Conservation (phyloP, 2,888 invertebrate species). For the Pterobdella sp. region DNA sequence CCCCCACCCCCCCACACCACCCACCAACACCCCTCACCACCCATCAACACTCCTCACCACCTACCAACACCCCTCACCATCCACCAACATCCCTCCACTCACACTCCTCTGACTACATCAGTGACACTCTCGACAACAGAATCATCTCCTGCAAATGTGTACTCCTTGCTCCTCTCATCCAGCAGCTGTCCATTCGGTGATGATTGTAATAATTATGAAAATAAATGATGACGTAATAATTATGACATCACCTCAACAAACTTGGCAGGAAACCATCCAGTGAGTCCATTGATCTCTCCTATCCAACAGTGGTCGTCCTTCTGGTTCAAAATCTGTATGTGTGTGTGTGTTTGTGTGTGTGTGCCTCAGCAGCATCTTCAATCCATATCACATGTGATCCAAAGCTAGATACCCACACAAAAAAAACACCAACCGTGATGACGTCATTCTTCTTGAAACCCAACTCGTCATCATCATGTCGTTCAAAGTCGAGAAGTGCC, state of each 20-base stretch:
- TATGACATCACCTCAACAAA: slow-evolving; percentile 65
- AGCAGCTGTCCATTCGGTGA: slow-evolving; percentile 55
- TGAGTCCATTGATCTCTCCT: slow-evolving; percentile 84
- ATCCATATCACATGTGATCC: not conserved
- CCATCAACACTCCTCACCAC: not conserved
- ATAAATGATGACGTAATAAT: not conserved
- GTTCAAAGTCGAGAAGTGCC: slow-evolving; percentile 90
- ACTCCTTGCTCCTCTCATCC: slow-evolving; percentile 79
- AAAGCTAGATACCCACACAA: not conserved
- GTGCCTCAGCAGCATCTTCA: not conserved
- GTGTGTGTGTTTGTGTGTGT: too few species aligned
- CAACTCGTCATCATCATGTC: slow-evolving; percentile 93
- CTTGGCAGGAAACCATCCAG: slow-evolving; percentile 91
- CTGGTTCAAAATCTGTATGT: slow-evolving; percentile 65
- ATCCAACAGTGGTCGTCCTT: slow-evolving; percentile 98
- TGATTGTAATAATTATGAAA: not conserved
- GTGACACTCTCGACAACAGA: slow-evolving; percentile 91
- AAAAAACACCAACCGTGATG: slow-evolving; percentile 66
- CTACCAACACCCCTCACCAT: not conserved
- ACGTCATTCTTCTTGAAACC: slow-evolving; percentile 97
- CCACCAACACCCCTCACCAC: not conserved
- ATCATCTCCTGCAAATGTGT: slow-evolving; percentile 72
- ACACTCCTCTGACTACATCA: slow-evolving; percentile 81
- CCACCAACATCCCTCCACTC: slow-evolving; percentile 39
- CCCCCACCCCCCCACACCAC: not conserved